A percentile compares a stretch with the other conserved stretches of the same genome.
phyloP scores from a whole-genome alignment of 30 jellyfish, hydroid and myxozoan genomes.

The Sanderia malayensis region DNA sequence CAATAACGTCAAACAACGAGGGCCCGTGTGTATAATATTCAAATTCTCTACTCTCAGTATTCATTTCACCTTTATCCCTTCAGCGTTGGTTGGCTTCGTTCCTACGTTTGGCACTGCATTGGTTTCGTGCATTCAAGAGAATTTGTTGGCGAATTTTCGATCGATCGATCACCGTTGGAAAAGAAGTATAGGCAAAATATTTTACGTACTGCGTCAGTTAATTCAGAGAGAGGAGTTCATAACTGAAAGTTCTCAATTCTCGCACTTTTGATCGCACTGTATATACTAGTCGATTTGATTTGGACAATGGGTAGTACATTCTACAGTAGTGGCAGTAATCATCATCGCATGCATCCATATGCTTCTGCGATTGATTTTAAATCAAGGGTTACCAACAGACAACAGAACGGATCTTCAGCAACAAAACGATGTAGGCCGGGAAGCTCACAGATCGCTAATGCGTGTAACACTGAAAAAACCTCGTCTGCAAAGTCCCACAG shows the following conservation, averaged over 20 bases:
- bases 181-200: no score
- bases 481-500: not conserved
- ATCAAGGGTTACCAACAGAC: conserved; percentile 41
- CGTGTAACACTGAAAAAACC: conserved; percentile 11
- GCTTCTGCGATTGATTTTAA: conserved; percentile 45
- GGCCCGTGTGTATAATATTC: no score
- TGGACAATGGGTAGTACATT: conserved; percentile 57
- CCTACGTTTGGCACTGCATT: conserved; percentile 13
- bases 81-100: not conserved
- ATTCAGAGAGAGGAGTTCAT: no score
- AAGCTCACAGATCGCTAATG: conserved; percentile 6
- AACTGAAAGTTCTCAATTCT: no score
- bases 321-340: conserved; percentile 41
- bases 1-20: no score
- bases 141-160: no score
- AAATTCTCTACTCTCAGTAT: no score
- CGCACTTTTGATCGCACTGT: no score
- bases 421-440: conserved; percentile 47
- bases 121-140: not conserved
- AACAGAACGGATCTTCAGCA: no score
- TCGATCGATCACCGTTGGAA: no score
- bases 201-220: no score
- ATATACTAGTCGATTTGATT: no score
- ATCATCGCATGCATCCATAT: conserved; percentile 81
- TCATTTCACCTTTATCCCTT: not conserved